Evolutionary conservation across 2,113 vertebrate species (phyloP), one percentile per base, ranked within the genome.

Genomic region (Hippoglossus stenolepis): DNA sequence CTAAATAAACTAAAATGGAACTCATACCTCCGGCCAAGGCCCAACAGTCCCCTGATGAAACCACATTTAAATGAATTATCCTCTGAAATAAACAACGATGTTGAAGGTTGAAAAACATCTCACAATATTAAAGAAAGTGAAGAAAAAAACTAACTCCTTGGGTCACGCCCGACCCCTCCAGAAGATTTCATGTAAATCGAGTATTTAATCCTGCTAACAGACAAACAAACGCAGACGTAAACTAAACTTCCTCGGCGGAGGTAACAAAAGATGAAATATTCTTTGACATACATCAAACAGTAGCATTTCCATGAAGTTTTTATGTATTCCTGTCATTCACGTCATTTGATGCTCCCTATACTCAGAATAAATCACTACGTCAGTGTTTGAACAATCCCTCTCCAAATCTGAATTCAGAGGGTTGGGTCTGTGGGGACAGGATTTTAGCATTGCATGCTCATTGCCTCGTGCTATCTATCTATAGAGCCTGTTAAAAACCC

Each of bases 391-490:
- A 68, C 24, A 40, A 72, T 68, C 45, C 4, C 2, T 64, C 7
- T 61, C 21, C 15, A 70, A 73, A 77, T 59, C 13, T 70, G 45
- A 80, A 47, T 58, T 68, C 64, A 65, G 15, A 3, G n/a, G 58
- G 23, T 9, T 24, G 54, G n/a, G 54, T 12, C 9, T 58, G 51
- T 47, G 21, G 53, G 53, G 47, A 20, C 31, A 62, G 40, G 68
- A 80, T 73, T 72, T 78, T 59, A 70, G 38, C 67, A 66, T 69
- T 84, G 75, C 76, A 28, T 62, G 40, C 40, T 56, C 31, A 56
- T 87, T 88, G 81, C 72, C 75, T 89, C 87, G 84, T 91, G 66
- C 40, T 76, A 73, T 51, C 88, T 90, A 90, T 86, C 73, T 89
- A 82, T 89, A 93, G 87, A 60, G 2, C 62, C 65, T 65, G 53